These are phyloP conservation scores for Ameiurus melas DNA, from an alignment of 2,113 vertebrate species.

Conservation along the genomic window DNA sequence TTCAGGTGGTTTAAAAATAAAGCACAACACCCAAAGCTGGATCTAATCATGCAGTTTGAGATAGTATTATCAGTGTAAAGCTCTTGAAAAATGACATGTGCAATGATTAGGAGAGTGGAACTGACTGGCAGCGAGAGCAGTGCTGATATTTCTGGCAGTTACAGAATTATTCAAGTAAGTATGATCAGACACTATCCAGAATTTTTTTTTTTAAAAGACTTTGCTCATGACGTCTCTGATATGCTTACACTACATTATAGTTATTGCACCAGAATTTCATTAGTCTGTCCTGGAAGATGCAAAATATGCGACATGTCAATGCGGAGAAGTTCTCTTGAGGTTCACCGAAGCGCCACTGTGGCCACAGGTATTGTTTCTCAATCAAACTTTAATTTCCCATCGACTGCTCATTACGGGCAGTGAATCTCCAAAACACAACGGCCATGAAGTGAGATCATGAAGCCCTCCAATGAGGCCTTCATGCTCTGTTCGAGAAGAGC, in stretches of 20 bases:
- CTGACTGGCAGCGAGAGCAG: constrained; percentile 13
- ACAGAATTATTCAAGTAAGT: background rate
- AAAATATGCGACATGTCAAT: background rate
- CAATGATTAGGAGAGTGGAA: constrained; percentile 48
- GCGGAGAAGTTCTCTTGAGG: background rate
- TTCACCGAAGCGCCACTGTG: background rate
- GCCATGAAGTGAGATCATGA: constrained; percentile 59
- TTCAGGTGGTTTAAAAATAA: constrained; percentile 52
- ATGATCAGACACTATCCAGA: constrained; percentile 9
- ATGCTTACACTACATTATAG: background rate
- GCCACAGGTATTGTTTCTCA: background rate
- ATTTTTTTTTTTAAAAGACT: too few relatives aligned
- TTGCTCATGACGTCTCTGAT: background rate
- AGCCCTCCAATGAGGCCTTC: constrained; percentile 67
- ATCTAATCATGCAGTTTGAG: constrained; percentile 41
- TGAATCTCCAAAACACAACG: constrained; percentile 52
- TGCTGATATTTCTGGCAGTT: constrained; percentile 7
- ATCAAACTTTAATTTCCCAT: background rate
- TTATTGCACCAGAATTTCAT: background rate
- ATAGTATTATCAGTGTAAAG: constrained; percentile 47
- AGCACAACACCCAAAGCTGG: constrained; percentile 26
- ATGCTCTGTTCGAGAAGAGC: constrained; percentile 77
- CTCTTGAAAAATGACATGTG: constrained; percentile 49
- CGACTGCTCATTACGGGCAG: constrained; percentile 13
- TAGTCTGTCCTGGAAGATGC: background rate